These are phyloP conservation scores for Podilymbus podiceps DNA, from an alignment of 2,113 vertebrate genomes.

Conservation along the genomic window DNA sequence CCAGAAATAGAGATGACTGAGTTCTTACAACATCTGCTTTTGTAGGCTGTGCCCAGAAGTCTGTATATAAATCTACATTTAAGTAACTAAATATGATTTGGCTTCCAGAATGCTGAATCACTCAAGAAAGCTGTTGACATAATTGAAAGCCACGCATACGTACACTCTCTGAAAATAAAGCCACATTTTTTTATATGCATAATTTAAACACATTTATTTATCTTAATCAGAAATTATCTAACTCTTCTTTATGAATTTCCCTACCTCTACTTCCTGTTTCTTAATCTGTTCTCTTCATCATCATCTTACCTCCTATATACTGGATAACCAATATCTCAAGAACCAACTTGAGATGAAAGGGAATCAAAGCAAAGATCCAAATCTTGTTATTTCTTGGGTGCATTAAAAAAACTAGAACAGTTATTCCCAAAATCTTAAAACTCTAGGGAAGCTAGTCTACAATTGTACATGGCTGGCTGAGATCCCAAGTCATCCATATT, in stretches of 20 bases:
- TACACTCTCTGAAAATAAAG: neutral
- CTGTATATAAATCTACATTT: neutral
- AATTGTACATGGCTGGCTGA: neutral
- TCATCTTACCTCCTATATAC: neutral
- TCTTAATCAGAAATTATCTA: neutral
- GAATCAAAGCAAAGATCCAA: neutral
- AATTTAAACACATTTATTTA: neutral
- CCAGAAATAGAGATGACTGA: slow-evolving; percentile 5
- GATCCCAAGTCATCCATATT: neutral
- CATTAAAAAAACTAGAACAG: neutral
- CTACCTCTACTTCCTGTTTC: neutral
- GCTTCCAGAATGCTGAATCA: slow-evolving; percentile 48
- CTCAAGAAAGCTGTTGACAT: slow-evolving; percentile 46
- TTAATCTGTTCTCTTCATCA: neutral
- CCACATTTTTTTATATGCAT: neutral
- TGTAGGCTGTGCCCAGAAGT: neutral
- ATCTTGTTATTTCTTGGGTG: neutral
- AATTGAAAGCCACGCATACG: slow-evolving; percentile 6
- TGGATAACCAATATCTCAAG: neutral
- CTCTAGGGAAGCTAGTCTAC: neutral
- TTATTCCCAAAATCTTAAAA: neutral
- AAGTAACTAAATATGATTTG: slow-evolving; percentile 13
- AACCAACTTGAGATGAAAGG: neutral
- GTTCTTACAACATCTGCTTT: neutral
- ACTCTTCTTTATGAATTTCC: neutral